phyloP scores from a whole-genome alignment of 2,113 vertebrate species.

The Eubucco bourcierii region DNA sequence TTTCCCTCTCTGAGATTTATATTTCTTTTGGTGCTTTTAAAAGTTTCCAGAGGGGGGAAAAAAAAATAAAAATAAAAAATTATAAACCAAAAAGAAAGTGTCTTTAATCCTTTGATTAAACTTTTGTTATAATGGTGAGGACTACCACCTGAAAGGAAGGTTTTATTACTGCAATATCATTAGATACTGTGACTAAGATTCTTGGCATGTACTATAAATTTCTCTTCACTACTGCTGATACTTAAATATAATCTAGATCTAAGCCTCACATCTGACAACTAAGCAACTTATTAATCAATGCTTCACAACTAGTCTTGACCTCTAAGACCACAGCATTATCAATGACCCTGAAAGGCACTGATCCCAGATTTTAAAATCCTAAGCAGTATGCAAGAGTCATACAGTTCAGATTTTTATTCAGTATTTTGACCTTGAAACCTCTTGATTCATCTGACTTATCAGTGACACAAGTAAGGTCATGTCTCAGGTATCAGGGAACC shows the following conservation, averaged over 20 bases:
- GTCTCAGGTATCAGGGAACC: not conserved
- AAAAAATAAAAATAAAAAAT: not conserved
- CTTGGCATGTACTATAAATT: slow-evolving; percentile 3
- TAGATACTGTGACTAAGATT: slow-evolving; percentile 1
- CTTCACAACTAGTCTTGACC: not conserved
- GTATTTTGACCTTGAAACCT: slow-evolving; percentile 54
- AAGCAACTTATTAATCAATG: slow-evolving; percentile 32
- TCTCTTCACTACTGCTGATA: not conserved
- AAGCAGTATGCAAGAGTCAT: not conserved
- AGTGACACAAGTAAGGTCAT: not conserved
- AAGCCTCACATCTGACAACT: not conserved
- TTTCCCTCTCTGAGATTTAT: slow-evolving; percentile 25
- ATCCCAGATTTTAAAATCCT: not conserved
- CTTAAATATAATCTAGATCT: slow-evolving; percentile 15
- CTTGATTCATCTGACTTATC: not conserved
- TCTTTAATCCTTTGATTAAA: slow-evolving; percentile 52
- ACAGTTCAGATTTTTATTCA: not conserved
- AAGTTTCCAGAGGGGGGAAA: slow-evolving; percentile 25
- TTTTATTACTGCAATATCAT: slow-evolving; percentile 40
- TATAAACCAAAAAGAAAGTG: slow-evolving; percentile 44
- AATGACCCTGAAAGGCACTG: not conserved
- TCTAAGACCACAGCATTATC: not conserved
- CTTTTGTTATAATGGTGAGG: slow-evolving; percentile 14
- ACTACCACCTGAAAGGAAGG: not conserved
- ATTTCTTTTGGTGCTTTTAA: slow-evolving; percentile 2